Conservation (phyloP, 2,797 vertebrate species). For the Sphenopsis melanotis region DNA sequence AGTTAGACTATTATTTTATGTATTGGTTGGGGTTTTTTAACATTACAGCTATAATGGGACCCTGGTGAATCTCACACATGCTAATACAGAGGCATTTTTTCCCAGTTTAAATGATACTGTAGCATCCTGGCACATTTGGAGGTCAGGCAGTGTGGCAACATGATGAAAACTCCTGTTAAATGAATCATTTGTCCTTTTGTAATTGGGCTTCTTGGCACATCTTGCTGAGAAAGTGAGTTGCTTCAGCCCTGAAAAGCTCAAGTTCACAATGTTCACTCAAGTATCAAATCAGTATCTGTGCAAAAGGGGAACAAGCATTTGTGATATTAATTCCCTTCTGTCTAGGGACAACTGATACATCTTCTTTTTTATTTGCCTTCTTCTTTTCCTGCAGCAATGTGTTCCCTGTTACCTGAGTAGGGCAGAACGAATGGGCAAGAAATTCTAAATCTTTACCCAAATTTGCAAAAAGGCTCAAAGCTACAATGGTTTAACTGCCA, state of each 20-base stretch:
- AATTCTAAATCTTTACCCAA: not conserved
- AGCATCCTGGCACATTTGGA: not conserved
- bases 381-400: not conserved
- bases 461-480: not conserved
- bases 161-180: not conserved
- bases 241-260: not conserved
- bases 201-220: not conserved
- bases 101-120: conserved; percentile 9
- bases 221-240: not conserved
- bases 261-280: not conserved
- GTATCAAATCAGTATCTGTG: conserved; percentile 18
- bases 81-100: not conserved
- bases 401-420: not conserved
- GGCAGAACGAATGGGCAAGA: not conserved
- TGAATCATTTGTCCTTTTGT: not conserved
- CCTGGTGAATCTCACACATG: not conserved
- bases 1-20: not conserved
- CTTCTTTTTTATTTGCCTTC: not conserved
- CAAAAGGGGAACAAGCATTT: not conserved
- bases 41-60: not conserved
- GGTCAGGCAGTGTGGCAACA: not conserved
- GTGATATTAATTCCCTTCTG: not conserved
- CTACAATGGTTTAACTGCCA: not conserved
- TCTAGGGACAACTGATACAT: not conserved
- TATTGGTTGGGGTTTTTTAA: not conserved